These are phyloP conservation scores for Grallaria varia DNA, from an alignment of 2,113 vertebrate species.

Conservation along the genomic window DNA sequence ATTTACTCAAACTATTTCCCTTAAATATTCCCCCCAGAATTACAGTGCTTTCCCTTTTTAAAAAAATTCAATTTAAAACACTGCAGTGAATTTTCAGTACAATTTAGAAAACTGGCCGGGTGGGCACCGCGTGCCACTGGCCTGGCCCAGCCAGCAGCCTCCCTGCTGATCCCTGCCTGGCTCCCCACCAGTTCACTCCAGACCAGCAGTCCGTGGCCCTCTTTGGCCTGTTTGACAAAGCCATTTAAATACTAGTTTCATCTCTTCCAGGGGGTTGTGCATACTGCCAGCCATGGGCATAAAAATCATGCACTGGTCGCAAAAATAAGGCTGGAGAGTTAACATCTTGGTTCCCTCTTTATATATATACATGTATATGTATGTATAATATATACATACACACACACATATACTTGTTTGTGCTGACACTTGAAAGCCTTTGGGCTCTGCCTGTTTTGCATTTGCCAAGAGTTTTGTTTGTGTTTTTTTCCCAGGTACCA, in stretches of 20 bases:
- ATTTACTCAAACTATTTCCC: background rate
- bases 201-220: background rate
- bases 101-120: background rate
- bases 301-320: background rate
- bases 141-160: background rate
- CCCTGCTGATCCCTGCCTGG: background rate
- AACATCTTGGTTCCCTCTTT: background rate
- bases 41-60: background rate
- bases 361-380: background rate
- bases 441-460: background rate
- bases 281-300: background rate
- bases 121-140: rapidly evolving
- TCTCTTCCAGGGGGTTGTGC: background rate
- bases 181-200: background rate
- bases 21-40: background rate
- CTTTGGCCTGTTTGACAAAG: background rate
- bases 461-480: background rate
- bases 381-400: rapidly evolving
- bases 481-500: background rate
- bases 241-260: background rate
- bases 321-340: background rate
- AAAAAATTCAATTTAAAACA: background rate
- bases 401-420: background rate
- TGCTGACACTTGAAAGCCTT: background rate
- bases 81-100: background rate